phyloP scores from a whole-genome alignment of 1,140 invertebrate genomes.

The Drosophila repleta region DNA sequence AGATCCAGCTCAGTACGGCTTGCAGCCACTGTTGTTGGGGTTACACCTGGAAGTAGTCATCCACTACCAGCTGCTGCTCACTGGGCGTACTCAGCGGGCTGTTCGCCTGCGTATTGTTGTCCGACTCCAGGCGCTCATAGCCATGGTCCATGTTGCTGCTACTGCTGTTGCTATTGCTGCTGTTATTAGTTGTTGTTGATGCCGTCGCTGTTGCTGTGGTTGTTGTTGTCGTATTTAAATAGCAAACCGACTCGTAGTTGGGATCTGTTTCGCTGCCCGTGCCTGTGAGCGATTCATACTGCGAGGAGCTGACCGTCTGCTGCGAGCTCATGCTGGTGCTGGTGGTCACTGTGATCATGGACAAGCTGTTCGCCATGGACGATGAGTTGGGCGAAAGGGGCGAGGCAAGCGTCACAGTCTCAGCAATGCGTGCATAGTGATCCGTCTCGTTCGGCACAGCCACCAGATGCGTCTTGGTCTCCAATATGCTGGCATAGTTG shows the following conservation, averaged over 20 bases:
- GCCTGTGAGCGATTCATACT: conserved; percentile 90
- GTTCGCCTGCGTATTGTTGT: conserved; percentile 66
- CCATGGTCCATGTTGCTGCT: conserved; percentile 48
- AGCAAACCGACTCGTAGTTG: conserved; percentile 89
- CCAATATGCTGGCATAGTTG: conserved; percentile 82
- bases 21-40: conserved; percentile 5
- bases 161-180: conserved; percentile 23
- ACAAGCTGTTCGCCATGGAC: conserved; percentile 43
- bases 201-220: conserved; percentile 47
- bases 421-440: conserved; percentile 77
- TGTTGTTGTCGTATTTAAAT: conserved; percentile 63
- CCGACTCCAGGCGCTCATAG: conserved; percentile 75
- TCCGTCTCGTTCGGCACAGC: conserved; percentile 41
- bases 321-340: conserved; percentile 56
- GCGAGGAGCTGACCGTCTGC: conserved; percentile 63
- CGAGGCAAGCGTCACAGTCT: conserved; percentile 58
- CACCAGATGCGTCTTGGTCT: conserved; percentile 58
- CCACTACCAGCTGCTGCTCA: conserved; percentile 60
- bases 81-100: conserved; percentile 69
- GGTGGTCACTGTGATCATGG: conserved; percentile 63
- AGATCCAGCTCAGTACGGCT: conserved; percentile 66
- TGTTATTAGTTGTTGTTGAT: conserved; percentile 28
- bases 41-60: conserved; percentile 82
- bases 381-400: conserved; percentile 65
- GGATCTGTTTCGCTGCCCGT: conserved; percentile 89